phyloP scores from a whole-genome alignment of 2,888 invertebrate species.

The Plagodis dolabraria region DNA sequence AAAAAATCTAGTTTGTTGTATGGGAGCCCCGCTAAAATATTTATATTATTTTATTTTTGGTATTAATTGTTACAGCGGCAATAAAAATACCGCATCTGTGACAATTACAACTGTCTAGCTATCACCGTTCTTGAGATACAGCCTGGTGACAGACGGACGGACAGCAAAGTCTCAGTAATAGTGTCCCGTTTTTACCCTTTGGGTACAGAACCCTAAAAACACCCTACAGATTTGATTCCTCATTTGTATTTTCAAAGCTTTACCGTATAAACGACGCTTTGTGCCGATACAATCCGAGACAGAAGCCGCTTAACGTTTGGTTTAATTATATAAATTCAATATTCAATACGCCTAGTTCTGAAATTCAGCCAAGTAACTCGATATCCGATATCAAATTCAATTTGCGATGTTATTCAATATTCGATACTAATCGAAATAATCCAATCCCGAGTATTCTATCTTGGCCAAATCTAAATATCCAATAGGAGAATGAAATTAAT shows the following conservation, averaged over 20 bases:
- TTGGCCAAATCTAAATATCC: slow-evolving; percentile 38
- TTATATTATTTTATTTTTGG: too few relatives aligned
- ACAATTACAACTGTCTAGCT: too few relatives aligned
- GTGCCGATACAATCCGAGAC: not conserved
- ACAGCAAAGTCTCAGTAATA: too few relatives aligned
- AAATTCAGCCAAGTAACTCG: slow-evolving; percentile 22
- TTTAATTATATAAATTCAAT: slow-evolving; percentile 20
- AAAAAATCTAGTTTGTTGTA: too few relatives aligned
- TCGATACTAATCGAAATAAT: slow-evolving; percentile 30
- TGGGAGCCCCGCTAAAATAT: too few relatives aligned
- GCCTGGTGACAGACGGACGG: too few relatives aligned
- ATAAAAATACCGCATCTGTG: too few relatives aligned
- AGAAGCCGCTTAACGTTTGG: slow-evolving; percentile 7
- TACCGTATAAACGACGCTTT: not conserved
- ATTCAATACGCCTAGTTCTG: slow-evolving; percentile 20
- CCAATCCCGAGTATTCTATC: slow-evolving; percentile 31
- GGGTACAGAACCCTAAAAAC: too few relatives aligned
- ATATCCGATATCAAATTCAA: slow-evolving; percentile 26
- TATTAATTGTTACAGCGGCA: too few relatives aligned
- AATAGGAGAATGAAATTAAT: slow-evolving; percentile 38
- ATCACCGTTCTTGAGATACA: too few relatives aligned
- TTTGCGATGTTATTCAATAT: slow-evolving; percentile 25
- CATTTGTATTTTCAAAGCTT: not conserved
- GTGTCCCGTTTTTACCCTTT: too few relatives aligned
- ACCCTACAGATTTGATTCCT: too few relatives aligned